These are phyloP conservation scores for Nineta flava DNA, from an alignment of 2,888 invertebrate genomes.

Conservation along the genomic window DNA sequence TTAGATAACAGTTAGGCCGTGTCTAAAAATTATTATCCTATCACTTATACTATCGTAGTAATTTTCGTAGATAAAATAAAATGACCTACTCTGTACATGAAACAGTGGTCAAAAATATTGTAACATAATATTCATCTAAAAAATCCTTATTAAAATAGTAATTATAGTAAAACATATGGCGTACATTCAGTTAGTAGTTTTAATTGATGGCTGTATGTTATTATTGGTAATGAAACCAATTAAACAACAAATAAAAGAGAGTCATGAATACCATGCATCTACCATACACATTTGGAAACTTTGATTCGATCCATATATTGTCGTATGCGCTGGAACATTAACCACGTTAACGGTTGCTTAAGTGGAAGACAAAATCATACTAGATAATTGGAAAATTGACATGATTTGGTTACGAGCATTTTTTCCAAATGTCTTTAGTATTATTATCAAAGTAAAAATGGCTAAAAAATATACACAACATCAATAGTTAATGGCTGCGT, in stretches of 20 bases:
- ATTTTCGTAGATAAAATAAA: too few species aligned
- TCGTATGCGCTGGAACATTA: slow-evolving; percentile 90
- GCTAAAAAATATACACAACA: slow-evolving; percentile 85
- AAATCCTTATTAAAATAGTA: too few species aligned
- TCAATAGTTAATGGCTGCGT: slow-evolving; percentile 94
- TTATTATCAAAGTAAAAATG: slow-evolving; percentile 89
- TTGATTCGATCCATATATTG: slow-evolving; percentile 95
- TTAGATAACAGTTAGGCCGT: too few species aligned
- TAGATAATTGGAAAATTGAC: slow-evolving; percentile 94
- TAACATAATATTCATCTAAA: too few species aligned
- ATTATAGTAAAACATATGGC: too few species aligned
- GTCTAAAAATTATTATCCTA: too few species aligned
- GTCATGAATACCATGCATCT: slow-evolving; percentile 49
- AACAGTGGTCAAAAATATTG: too few species aligned
- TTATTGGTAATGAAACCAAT: slow-evolving; percentile 87
- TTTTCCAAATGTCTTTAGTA: slow-evolving; percentile 95
- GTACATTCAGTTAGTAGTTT: too few species aligned
- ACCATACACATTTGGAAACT: slow-evolving; percentile 88
- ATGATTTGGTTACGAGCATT: slow-evolving; percentile 99
- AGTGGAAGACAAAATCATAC: slow-evolving; percentile 85
- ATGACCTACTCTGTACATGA: too few species aligned
- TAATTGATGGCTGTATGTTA: slow-evolving; percentile 86
- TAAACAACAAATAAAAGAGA: slow-evolving; percentile 63
- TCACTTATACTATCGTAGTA: too few species aligned
- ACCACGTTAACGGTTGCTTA: slow-evolving; percentile 99